A percentile compares a stretch with the other conserved stretches of the same genome.
Conservation (phyloP, 2,797 vertebrate species). For the Myotis pilosus region DNA sequence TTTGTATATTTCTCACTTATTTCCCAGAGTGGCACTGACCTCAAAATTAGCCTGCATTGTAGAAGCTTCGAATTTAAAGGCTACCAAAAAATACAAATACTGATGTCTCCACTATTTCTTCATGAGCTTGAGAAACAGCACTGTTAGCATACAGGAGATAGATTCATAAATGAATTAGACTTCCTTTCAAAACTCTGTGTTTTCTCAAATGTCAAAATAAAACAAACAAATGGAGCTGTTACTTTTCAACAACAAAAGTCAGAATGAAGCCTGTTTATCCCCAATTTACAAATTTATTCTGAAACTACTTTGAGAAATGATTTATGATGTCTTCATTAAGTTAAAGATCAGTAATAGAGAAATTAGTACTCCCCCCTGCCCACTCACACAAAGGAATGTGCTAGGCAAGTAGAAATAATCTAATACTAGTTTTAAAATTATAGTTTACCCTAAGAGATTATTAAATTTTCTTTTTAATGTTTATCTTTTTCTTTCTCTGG, state of each 20-base stretch:
- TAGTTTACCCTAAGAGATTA: neutral
- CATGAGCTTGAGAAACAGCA: neutral
- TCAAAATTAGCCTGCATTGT: slow-evolving; percentile 5
- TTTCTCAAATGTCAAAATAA: slow-evolving; percentile 56
- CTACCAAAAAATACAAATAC: neutral
- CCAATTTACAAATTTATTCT: slow-evolving; percentile 48
- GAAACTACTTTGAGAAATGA: neutral
- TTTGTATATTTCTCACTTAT: slow-evolving; percentile 1
- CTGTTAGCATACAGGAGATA: neutral
- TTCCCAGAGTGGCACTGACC: neutral
- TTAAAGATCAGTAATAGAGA: neutral
- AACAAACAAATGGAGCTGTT: slow-evolving; percentile 58
- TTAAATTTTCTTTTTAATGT: neutral
- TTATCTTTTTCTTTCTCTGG: neutral
- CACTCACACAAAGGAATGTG: neutral
- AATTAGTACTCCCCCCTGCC: neutral
- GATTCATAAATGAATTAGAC: slow-evolving; percentile 31
- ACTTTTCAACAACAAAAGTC: slow-evolving; percentile 65
- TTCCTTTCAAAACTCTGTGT: slow-evolving; percentile 13
- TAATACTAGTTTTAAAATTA: neutral
- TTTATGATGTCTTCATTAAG: neutral
- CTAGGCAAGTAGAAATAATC: neutral
- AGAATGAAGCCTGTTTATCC: slow-evolving; percentile 61
- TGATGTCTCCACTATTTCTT: neutral
- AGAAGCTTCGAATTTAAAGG: slow-evolving; percentile 28